phyloP scores from a whole-genome alignment of 2,797 vertebrate genomes.

The Sylvia borin region DNA sequence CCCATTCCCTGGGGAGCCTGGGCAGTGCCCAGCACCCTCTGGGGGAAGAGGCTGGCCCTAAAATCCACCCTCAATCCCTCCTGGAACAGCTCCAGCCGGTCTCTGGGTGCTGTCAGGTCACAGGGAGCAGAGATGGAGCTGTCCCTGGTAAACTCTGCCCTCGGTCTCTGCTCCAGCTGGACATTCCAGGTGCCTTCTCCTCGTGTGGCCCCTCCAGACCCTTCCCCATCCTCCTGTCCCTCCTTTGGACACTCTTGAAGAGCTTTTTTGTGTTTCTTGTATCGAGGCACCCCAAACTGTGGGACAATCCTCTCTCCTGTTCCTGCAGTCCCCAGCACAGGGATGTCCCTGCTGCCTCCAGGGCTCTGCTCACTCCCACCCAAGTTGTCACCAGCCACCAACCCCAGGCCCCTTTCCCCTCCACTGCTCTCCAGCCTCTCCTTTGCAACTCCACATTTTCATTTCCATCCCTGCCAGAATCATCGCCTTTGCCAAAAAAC shows the following conservation, averaged over 20 bases:
- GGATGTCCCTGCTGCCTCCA: not conserved
- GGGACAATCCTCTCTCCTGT: not conserved
- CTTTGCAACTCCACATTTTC: not conserved
- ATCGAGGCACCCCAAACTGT: fast-evolving
- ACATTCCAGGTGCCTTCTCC: not conserved
- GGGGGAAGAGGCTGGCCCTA: not conserved
- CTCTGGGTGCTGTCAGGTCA: not conserved
- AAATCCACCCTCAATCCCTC: not conserved
- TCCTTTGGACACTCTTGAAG: not conserved
- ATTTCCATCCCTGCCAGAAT: not conserved
- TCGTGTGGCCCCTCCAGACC: not conserved
- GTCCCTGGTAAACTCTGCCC: fast-evolving
- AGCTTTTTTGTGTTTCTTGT: not conserved
- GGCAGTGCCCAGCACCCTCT: not conserved
- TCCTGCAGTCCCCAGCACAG: not conserved
- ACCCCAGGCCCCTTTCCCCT: not conserved
- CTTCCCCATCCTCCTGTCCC: not conserved
- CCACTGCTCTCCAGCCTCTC: not conserved
- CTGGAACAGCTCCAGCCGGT: not conserved
- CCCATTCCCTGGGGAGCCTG: not conserved
- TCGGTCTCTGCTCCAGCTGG: not conserved
- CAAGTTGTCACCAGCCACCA: not conserved
- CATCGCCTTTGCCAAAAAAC: not conserved
- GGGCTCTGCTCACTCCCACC: not conserved
- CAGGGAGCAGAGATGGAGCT: not conserved